These are phyloP conservation scores for Muscina levida DNA, from an alignment of 2,888 invertebrate species.

Conservation along the genomic window DNA sequence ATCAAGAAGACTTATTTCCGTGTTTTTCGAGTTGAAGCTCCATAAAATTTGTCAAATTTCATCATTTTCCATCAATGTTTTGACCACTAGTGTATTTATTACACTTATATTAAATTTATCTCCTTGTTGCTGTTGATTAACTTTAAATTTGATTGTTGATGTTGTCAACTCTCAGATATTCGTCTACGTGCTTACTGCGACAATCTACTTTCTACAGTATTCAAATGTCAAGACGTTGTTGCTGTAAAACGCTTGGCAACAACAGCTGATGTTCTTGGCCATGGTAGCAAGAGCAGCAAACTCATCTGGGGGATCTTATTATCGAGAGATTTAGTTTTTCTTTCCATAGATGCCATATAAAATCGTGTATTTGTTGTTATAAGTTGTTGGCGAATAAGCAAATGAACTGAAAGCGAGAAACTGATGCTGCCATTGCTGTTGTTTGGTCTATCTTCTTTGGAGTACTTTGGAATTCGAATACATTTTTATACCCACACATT, in stretches of 20 bases:
- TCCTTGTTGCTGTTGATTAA: constrained; percentile 55
- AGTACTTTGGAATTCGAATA: constrained; percentile 23
- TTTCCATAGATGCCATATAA: constrained; percentile 1
- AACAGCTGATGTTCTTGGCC: no score
- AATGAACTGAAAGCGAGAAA: constrained; percentile 18
- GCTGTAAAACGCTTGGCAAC: no score
- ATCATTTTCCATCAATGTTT: no score
- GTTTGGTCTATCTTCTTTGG: neutral
- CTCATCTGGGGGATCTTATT: constrained; percentile 3
- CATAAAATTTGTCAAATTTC: no score
- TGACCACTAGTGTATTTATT: no score
- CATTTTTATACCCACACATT: no score
- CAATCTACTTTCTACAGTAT: neutral
- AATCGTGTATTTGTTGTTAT: constrained; percentile 13
- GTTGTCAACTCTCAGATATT: neutral
- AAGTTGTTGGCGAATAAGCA: constrained; percentile 19
- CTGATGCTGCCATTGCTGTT: constrained; percentile 21
- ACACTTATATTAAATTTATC: constrained; percentile 17
- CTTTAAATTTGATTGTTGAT: constrained; percentile 35
- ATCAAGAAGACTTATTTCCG: no score
- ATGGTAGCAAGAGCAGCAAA: neutral
- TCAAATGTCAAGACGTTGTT: constrained; percentile 26
- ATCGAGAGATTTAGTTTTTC: constrained; percentile 38
- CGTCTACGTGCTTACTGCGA: constrained; percentile 11
- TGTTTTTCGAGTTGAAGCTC: no score